Conservation (phyloP, 2,888 invertebrate genomes). For the Mimachlamys varia region DNA sequence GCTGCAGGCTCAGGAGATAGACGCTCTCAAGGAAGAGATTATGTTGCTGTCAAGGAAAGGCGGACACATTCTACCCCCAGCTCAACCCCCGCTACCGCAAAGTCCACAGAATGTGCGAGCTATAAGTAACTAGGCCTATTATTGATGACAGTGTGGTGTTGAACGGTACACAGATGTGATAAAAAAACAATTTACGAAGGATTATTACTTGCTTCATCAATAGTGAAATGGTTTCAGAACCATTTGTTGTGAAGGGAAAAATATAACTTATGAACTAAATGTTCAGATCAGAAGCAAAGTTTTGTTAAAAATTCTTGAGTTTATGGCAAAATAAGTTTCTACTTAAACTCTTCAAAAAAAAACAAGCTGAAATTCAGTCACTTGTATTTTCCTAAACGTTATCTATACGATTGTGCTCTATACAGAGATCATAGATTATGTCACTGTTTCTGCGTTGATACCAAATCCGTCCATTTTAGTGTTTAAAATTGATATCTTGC, state of each 20-base stretch:
- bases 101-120: conserved; percentile 66
- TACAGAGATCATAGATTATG: no score
- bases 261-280: no score
- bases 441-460: neutral
- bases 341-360: no score
- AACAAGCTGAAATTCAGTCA: neutral
- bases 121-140: conserved; percentile 59
- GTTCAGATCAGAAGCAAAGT: no score
- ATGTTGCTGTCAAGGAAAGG: conserved; percentile 80
- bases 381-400: no score
- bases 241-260: neutral
- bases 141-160: neutral
- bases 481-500: neutral
- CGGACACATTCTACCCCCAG: conserved; percentile 81
- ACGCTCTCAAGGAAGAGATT: conserved; percentile 81
- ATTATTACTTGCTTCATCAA: neutral
- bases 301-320: no score
- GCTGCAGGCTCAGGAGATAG: conserved; percentile 81
- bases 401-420: no score
- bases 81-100: conserved; percentile 78
- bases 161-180: neutral
- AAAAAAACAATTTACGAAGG: neutral
- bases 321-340: no score
- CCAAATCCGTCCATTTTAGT: neutral
- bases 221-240: neutral